Base-by-base conservation (phyloP, 2,888 invertebrate species). In the Cynaeus angustus region DNA sequence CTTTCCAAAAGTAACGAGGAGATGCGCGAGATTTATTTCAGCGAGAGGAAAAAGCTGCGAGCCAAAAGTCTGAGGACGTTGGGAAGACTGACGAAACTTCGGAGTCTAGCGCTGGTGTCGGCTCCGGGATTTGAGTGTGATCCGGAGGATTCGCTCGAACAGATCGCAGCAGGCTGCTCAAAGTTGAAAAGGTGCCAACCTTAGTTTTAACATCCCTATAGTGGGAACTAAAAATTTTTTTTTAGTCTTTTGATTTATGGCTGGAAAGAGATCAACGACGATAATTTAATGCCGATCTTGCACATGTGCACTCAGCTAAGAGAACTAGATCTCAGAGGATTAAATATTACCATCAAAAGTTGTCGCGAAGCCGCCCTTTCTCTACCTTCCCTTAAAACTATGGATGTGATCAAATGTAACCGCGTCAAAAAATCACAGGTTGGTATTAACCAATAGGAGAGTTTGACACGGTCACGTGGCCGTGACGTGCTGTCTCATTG, bases 211-310 rank as follows among this genome's bases (percentile, higher is more conserved):
- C 28, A 16, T 46, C 9, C 37, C 48, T 37, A 46, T 75, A 76
- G 13, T n/a, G n/a, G n/a, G n/a, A n/a, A n/a, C n/a, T n/a, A n/a
- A n/a, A 21, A 21, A 21, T 21, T 4, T 21, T 4, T 6, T 26
- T 52, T 6, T 50, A 80, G 80, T 55, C 74, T 81, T 14, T 71
- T 72, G 45, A 77, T 81, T 50, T 77, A 78, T 58, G 80, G 80
- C 28, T 80, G 81, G 80, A 80, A 78, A 56, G 79, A 78, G 66
- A 75, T 81, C 48, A 80, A 76, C 58, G 81, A 81, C 67, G 79
- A 79, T 13, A 78, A 79, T 70, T 68, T 81, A 30, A 73, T 78
- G 71, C 79, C 79, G 9, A 76, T 80, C 21, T 66, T 81, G 68
- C 79, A 79, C 55, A 75, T 77, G 73, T 79, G 79, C 55, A 78